phyloP scores from a whole-genome alignment of 2,113 vertebrate genomes.

The Cephalopholis sonnerati region DNA sequence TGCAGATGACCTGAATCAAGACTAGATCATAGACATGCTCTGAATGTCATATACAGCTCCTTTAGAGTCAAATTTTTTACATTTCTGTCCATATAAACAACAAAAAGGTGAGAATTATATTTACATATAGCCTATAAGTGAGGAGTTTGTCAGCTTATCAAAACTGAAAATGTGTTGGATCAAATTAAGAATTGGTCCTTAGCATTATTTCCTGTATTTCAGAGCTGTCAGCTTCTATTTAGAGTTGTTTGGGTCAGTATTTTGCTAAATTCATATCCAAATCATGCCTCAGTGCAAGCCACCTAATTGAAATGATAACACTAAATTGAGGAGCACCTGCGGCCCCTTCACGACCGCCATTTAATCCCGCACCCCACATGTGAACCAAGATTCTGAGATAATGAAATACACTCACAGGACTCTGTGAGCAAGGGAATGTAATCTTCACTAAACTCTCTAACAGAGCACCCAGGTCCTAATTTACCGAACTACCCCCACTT shows the following conservation, averaged over 20 bases:
- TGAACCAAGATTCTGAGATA: background rate
- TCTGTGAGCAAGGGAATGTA: background rate
- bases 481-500: background rate
- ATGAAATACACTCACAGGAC: background rate
- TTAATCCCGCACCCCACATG: background rate
- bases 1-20: too few relatives aligned
- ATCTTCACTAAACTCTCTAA: background rate
- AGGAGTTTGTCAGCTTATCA: background rate
- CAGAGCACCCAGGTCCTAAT: background rate
- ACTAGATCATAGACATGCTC: too few relatives aligned
- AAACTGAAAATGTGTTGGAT: background rate
- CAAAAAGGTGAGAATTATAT: background rate
- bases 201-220: too few relatives aligned
- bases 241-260: background rate
- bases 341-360: too few relatives aligned
- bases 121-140: background rate
- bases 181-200: too few relatives aligned
- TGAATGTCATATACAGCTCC: too few relatives aligned
- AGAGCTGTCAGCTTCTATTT: too few relatives aligned
- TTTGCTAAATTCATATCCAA: background rate
- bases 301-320: background rate
- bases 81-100: background rate
- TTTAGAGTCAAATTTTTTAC: too few relatives aligned
- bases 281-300: background rate
- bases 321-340: background rate